These are phyloP conservation scores for Cheilinus undulatus DNA, from an alignment of 2,113 vertebrate genomes.

Conservation along the genomic window DNA sequence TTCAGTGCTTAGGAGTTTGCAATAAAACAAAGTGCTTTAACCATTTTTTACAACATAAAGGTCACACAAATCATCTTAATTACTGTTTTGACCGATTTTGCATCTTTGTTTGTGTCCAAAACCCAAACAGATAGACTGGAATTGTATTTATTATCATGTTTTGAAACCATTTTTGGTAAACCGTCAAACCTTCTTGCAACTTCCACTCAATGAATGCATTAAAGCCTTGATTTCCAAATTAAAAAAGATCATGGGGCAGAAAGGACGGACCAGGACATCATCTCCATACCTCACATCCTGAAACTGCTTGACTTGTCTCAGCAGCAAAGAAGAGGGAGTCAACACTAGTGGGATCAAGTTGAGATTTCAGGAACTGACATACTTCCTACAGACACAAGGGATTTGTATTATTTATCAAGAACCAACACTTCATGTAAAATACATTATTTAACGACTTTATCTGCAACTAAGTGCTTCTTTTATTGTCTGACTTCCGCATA, in stretches of 20 bases:
- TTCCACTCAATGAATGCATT: too few species aligned
- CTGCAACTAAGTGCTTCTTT: too few species aligned
- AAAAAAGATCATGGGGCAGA: neutral
- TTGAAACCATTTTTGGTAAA: too few species aligned
- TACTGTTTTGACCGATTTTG: too few species aligned
- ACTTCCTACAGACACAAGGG: conserved; percentile 82
- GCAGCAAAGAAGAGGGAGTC: conserved; percentile 95
- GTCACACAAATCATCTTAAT: neutral
- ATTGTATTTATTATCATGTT: too few species aligned
- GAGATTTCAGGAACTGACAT: conserved; percentile 91
- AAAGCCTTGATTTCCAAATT: neutral
- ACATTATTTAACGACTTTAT: neutral
- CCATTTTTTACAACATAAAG: neutral
- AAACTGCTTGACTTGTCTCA: conserved; percentile 89
- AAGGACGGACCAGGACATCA: neutral
- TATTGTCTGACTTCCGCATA: neutral
- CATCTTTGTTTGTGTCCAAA: too few species aligned
- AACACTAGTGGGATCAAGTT: conserved; percentile 88
- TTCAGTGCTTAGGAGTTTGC: too few species aligned
- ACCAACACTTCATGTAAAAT: neutral
- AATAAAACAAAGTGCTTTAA: too few species aligned
- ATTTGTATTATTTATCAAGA: neutral
- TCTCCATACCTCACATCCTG: conserved; percentile 91
- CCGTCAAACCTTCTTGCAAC: too few species aligned
- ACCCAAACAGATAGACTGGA: too few species aligned